A percentile compares a stretch with the other conserved stretches of the same genome.
Conservation (phyloP, 92 coral and sea anemone genomes). For the Hydrozoanthus gracilis region DNA sequence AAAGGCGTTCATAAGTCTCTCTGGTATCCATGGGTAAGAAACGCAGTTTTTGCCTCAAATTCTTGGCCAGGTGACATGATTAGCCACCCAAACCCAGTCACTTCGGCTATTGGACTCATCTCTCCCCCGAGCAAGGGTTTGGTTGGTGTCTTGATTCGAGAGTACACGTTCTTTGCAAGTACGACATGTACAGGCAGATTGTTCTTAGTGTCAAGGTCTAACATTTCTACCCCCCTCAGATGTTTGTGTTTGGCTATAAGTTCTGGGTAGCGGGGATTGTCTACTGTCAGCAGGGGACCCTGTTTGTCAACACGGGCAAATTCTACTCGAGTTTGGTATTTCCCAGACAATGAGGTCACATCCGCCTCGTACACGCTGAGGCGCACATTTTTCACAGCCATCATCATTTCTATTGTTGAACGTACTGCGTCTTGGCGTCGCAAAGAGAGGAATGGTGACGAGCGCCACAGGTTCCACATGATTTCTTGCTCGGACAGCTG, state of each 20-base stretch:
- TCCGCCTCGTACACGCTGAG: neutral
- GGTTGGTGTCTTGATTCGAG: slow-evolving; percentile 29
- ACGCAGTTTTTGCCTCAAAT: slow-evolving; percentile 1
- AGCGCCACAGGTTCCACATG: too few species aligned
- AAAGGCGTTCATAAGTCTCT: slow-evolving; percentile 34
- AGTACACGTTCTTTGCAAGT: slow-evolving; percentile 36
- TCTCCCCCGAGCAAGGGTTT: slow-evolving; percentile 27
- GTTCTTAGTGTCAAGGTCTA: slow-evolving; percentile 19
- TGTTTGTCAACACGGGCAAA: slow-evolving; percentile 23
- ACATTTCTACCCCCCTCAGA: slow-evolving; percentile 23
- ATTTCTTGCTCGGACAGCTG: too few species aligned
- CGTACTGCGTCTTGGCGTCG: too few species aligned
- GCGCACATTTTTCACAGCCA: too few species aligned
- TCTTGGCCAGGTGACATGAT: slow-evolving; percentile 34
- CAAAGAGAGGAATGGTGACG: too few species aligned
- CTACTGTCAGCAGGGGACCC: slow-evolving; percentile 8
- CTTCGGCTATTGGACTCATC: slow-evolving; percentile 35
- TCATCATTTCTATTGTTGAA: too few species aligned
- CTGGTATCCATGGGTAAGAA: slow-evolving; percentile 18
- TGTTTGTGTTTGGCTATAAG: slow-evolving; percentile 13
- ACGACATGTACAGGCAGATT: slow-evolving; percentile 34
- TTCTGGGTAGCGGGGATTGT: slow-evolving; percentile 13
- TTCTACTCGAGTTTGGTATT: slow-evolving; percentile 1
- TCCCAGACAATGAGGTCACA: slow-evolving; percentile 4
- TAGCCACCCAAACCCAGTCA: slow-evolving; percentile 30